Base-by-base conservation (phyloP, 2,113 vertebrate genomes). In the Alectura lathami region DNA sequence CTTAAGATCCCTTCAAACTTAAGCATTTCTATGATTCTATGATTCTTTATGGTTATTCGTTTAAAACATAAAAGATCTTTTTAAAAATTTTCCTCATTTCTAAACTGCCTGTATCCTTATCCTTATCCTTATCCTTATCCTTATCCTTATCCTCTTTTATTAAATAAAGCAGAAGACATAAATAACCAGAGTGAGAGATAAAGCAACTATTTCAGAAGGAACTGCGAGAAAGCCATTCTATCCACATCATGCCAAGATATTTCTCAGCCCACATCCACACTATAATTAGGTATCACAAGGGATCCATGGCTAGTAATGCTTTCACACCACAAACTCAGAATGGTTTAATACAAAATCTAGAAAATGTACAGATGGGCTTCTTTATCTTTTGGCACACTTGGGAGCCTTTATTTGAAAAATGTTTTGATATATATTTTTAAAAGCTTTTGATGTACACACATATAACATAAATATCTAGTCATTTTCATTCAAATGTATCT, bases 341-440 rank as follows among this genome's bases (percentile, higher is more conserved):
- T 40, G 24, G 84, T 90, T 76, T 81, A 75, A 51, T 64, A 62
- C 7, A 91, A 67, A 85, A 76, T 89, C 84, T 86, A 53, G 51
- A 88, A 93, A 86, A 81, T 13, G 13, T 53, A 16, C 84, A 79
- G 60, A 82, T 82, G 88, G 34, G 76, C 47, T 56, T 79, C 78
- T 96, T 81, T 84, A 34, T 51, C 92, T 95, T 88, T 94, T 81
- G 60, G 60, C 69, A 77, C 18, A n/a, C 57, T 45, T 45, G 8
- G 43, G 32, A 89, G 24, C 87, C 51, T 89, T 59, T 59, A 85
- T 80, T 80, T 91, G 53, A 96, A 95, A 90, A 68, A 56, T 73
- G 45, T 85, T 73, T 96, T 95, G 54, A 85, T 96, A 86, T 4
- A 15, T 78, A 43, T 86, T 51, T 94, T 86, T 92, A 45, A 95